These are phyloP conservation scores for Mastigias papua DNA, from an alignment of 30 jellyfish, hydroid and myxozoan genomes.

Conservation along the genomic window DNA sequence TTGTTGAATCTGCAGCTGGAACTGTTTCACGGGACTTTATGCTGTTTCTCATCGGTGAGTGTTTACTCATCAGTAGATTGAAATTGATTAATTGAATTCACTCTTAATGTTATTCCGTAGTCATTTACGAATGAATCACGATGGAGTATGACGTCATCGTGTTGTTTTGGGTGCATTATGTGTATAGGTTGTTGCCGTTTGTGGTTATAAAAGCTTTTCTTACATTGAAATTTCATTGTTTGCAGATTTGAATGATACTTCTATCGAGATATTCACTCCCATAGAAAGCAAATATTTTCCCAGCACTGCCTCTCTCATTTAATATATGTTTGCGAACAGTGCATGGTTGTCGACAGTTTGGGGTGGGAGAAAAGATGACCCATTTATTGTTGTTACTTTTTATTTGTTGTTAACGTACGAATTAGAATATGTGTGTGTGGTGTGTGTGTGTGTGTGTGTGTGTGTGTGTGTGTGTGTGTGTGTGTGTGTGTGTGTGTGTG, in stretches of 20 bases:
- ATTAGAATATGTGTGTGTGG: too few species aligned
- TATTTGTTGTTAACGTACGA: too few species aligned
- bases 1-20: slow-evolving; percentile 86
- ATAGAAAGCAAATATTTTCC: background rate
- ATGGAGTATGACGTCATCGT: background rate
- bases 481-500: too few species aligned
- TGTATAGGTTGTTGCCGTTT: background rate
- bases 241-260: background rate
- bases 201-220: background rate
- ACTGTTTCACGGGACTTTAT: slow-evolving; percentile 57
- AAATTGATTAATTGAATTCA: background rate
- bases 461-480: too few species aligned
- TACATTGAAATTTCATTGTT: background rate
- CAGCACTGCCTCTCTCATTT: too few species aligned
- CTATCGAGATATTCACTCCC: background rate
- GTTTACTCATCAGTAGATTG: background rate
- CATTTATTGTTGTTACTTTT: too few species aligned
- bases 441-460: too few species aligned
- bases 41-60: slow-evolving; percentile 43
- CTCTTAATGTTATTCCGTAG: background rate
- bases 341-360: too few species aligned
- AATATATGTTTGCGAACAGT: too few species aligned
- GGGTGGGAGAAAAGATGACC: too few species aligned
- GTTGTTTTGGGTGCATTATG: background rate
- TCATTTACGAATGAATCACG: background rate